Evolutionary conservation across 2,888 invertebrate genomes (phyloP).

Genomic region (Branchipolynoe longqiensis): DNA sequence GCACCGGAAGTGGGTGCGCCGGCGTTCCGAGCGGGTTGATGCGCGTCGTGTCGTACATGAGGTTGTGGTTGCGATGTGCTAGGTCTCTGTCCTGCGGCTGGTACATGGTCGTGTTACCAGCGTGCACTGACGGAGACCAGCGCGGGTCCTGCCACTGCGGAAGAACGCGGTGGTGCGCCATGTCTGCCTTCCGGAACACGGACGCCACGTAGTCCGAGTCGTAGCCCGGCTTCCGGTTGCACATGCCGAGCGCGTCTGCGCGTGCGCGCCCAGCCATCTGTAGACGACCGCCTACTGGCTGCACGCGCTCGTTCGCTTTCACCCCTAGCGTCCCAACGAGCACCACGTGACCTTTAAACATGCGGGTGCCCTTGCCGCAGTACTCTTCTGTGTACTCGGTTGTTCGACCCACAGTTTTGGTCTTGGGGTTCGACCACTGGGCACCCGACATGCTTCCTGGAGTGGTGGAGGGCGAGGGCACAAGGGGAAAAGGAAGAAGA

Average conservation of each 20-base stretch:
- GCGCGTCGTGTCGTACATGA: conserved; percentile 64
- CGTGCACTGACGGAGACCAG: conserved; percentile 61
- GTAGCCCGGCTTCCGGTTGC: conserved; percentile 46
- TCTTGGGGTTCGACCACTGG: too few species aligned
- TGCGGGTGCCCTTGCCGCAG: conserved; percentile 55
- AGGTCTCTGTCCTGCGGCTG: conserved; percentile 66
- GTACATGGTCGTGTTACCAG: conserved; percentile 64
- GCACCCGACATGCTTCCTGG: too few species aligned
- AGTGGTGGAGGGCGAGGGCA: too few species aligned
- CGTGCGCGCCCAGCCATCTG: conserved; percentile 17
- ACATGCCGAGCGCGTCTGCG: neutral
- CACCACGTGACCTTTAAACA: neutral
- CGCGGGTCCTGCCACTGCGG: conserved; percentile 66
- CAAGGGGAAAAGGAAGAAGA: too few species aligned
- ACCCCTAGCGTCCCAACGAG: neutral
- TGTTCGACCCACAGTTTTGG: too few species aligned
- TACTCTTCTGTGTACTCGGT: conserved; percentile 66
- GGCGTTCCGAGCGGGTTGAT: conserved; percentile 66
- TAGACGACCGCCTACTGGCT: conserved; percentile 63
- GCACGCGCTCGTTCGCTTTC: conserved; percentile 54
- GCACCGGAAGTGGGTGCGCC: conserved; percentile 66
- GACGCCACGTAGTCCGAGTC: conserved; percentile 65
- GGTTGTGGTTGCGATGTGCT: conserved; percentile 62
- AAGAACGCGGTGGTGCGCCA: conserved; percentile 64
- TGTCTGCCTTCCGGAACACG: conserved; percentile 62